Percentiles rank a stretch among this genome's conserved stretches.
Conservation (phyloP, 2,888 invertebrate species). For the Achlya flavicornis region DNA sequence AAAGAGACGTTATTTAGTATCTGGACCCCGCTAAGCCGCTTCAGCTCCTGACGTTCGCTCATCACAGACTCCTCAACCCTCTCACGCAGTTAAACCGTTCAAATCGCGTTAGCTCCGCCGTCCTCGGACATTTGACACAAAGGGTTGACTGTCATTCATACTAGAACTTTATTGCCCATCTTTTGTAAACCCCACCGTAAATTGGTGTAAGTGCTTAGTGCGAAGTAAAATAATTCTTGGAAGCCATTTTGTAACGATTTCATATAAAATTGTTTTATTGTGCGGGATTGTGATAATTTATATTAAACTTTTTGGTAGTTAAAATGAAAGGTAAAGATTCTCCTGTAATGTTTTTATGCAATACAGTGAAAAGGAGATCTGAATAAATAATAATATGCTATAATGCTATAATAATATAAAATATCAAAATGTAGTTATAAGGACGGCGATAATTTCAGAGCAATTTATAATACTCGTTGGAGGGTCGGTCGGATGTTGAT, state of each 20-base stretch:
- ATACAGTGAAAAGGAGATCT: background rate
- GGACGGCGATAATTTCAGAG: background rate
- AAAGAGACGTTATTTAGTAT: too few relatives aligned
- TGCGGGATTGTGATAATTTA: background rate
- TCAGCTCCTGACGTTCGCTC: background rate
- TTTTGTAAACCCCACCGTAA: slow-evolving; percentile 20
- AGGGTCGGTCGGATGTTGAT: slow-evolving; percentile 35
- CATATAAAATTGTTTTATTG: background rate
- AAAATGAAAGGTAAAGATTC: background rate
- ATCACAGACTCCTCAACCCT: slow-evolving; percentile 19
- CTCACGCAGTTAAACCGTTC: slow-evolving; percentile 40
- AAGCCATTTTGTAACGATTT: background rate
- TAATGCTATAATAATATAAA: background rate
- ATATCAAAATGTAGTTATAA: background rate
- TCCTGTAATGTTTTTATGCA: background rate
- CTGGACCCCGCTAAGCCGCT: slow-evolving; percentile 7
- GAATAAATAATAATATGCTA: background rate
- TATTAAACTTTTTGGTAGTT: background rate
- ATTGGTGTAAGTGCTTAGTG: slow-evolving; percentile 13
- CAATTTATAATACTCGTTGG: slow-evolving; percentile 11
- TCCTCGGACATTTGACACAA: slow-evolving; percentile 40
- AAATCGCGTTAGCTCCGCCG: slow-evolving; percentile 44
- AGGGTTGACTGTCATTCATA: slow-evolving; percentile 34
- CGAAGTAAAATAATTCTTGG: background rate
- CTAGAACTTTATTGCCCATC: slow-evolving; percentile 44